A percentile compares a stretch with the other conserved stretches of the same genome.
phyloP scores from a whole-genome alignment of 2,888 invertebrate species.

The Rhaphigaster nebulosa region DNA sequence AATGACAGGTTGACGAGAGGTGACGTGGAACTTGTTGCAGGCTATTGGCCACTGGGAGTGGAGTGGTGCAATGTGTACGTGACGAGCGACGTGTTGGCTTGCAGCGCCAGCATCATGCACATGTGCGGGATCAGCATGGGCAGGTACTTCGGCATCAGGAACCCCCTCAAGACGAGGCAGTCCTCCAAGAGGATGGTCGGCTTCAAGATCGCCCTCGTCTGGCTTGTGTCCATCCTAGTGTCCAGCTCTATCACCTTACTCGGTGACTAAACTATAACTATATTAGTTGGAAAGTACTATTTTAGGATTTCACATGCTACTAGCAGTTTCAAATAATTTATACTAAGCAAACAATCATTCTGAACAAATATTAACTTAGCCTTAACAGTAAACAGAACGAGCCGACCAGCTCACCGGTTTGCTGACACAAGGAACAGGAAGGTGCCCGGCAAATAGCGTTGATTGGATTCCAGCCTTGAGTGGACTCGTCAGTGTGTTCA shows the following conservation, averaged over 20 bases:
- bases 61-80: slow-evolving; percentile 95
- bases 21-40: slow-evolving; percentile 71
- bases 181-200: slow-evolving; percentile 86
- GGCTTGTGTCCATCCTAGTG: slow-evolving; percentile 91
- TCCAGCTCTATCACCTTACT: slow-evolving; percentile 88
- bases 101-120: slow-evolving; percentile 95
- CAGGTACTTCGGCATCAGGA: slow-evolving; percentile 89
- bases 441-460: slow-evolving; percentile 15
- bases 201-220: slow-evolving; percentile 91
- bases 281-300: slow-evolving; percentile 8
- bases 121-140: slow-evolving; percentile 94
- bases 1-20: slow-evolving; percentile 1
- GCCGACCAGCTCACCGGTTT: neutral
- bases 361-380: neutral
- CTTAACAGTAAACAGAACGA: neutral
- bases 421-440: neutral
- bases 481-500: neutral
- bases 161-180: slow-evolving; percentile 88
- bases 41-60: slow-evolving; percentile 92
- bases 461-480: slow-evolving; percentile 31
- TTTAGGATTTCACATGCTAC: neutral
- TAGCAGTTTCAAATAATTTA: neutral
- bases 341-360: neutral
- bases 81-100: slow-evolving; percentile 95
- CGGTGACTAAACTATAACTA: slow-evolving; percentile 72